phyloP scores from a whole-genome alignment of 1,140 invertebrate species.

The Leguminivora glycinivorella region DNA sequence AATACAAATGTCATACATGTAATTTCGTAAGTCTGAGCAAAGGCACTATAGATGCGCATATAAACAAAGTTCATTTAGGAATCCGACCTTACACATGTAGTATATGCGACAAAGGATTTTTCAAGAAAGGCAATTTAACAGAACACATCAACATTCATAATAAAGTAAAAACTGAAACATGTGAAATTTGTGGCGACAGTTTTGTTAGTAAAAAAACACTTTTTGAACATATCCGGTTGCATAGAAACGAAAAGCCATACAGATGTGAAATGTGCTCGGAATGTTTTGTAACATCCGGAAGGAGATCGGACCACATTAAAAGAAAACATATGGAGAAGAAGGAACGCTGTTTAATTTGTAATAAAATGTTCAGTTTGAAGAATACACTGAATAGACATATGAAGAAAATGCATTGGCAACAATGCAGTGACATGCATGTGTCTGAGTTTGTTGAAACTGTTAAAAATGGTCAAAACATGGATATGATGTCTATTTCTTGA shows the following conservation, averaged over 20 bases:
- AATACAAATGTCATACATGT: conserved; percentile 49
- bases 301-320: conserved; percentile 59
- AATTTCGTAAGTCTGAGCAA: conserved; percentile 53
- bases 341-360: conserved; percentile 51
- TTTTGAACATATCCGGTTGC: conserved; percentile 53
- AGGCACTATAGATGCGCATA: conserved; percentile 52
- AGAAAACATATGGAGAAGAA: conserved; percentile 51
- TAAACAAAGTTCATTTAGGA: conserved; percentile 55
- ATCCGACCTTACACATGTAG: conserved; percentile 49
- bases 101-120: conserved; percentile 58
- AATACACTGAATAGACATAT: conserved; percentile 59
- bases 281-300: conserved; percentile 53
- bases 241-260: conserved; percentile 51
- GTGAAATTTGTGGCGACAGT: conserved; percentile 55
- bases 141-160: conserved; percentile 52
- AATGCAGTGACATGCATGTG: neutral
- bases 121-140: conserved; percentile 55
- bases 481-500: neutral
- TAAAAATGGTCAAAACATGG: neutral
- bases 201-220: conserved; percentile 56
- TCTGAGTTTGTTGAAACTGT: neutral
- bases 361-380: conserved; percentile 57
- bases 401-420: conserved; percentile 46
- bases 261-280: conserved; percentile 54
- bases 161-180: conserved; percentile 47